Conservation (phyloP, 2,888 invertebrate species). For the Archaeoteleia sp. region DNA sequence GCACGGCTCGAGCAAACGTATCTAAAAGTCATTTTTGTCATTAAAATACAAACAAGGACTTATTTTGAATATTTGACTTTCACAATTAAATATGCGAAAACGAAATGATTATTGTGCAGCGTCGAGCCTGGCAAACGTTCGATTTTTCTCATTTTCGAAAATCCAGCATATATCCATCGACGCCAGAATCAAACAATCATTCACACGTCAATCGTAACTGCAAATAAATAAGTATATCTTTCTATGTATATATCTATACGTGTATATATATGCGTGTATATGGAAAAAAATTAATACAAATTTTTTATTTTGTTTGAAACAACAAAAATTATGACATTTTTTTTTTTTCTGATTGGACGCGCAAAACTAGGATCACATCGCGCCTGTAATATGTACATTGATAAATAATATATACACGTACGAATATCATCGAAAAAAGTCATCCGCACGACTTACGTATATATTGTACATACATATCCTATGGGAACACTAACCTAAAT, state of each 20-base stretch:
- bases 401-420: no score
- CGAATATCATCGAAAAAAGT: constrained; percentile 2
- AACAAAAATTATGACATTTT: no score
- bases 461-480: constrained; percentile 61
- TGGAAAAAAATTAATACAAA: not conserved
- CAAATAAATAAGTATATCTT: constrained; percentile 42
- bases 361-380: no score
- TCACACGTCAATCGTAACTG: constrained; percentile 10
- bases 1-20: constrained; percentile 3
- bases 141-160: constrained; percentile 28
- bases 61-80: no score
- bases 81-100: no score
- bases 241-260: no score
- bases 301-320: constrained; percentile 4
- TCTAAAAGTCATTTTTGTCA: not conserved
- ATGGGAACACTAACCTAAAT: constrained; percentile 69
- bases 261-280: constrained; percentile 9
- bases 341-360: no score
- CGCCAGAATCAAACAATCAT: constrained; percentile 42
- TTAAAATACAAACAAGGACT: not conserved
- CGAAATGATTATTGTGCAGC: not conserved
- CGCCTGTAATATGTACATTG: no score
- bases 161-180: constrained; percentile 23
- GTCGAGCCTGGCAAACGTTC: not conserved
- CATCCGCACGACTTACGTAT: constrained; percentile 62